Percentiles rank a stretch among this genome's conserved stretches.
Evolutionary conservation across 2,113 vertebrate species (phyloP).

Genomic region (Nibea coibor): DNA sequence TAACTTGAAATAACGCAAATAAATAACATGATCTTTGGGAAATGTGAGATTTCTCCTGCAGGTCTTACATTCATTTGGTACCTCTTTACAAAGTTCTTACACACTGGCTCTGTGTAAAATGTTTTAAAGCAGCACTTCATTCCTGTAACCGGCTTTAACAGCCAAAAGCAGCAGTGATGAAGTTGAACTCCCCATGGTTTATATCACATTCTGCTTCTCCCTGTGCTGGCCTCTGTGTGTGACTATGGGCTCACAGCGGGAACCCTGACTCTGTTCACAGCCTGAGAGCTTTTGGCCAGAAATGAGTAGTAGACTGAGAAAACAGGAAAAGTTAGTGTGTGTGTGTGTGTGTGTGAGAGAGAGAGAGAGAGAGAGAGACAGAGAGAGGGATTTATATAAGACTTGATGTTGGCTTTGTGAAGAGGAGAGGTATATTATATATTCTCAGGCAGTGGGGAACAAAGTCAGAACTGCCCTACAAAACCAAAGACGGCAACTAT

Average conservation of each 20-base stretch:
- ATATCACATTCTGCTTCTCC: constrained; percentile 51
- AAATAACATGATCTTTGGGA: not conserved
- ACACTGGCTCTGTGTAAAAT: constrained; percentile 22
- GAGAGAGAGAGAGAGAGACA: not conserved
- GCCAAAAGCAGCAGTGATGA: constrained; percentile 19
- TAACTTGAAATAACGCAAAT: too few species aligned
- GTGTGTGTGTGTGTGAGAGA: too few species aligned
- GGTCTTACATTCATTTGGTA: not conserved
- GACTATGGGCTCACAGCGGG: constrained; percentile 35
- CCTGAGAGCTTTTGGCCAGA: constrained; percentile 33
- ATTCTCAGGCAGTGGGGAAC: not conserved
- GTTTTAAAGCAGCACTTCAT: constrained; percentile 15
- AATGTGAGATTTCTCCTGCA: not conserved
- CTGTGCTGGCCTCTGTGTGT: constrained; percentile 24
- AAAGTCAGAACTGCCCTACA: not conserved
- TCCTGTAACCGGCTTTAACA: constrained; percentile 34
- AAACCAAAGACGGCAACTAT: not conserved
- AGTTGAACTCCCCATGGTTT: constrained; percentile 50
- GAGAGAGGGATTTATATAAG: constrained; percentile 3
- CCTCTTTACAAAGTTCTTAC: not conserved
- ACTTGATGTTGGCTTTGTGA: constrained; percentile 7
- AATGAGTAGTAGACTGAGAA: constrained; percentile 15
- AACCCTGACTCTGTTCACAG: constrained; percentile 32
- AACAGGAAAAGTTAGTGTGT: not conserved
- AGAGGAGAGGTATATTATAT: not conserved